phyloP scores from a whole-genome alignment of 2,113 vertebrate genomes.

The Pao palembangensis region DNA sequence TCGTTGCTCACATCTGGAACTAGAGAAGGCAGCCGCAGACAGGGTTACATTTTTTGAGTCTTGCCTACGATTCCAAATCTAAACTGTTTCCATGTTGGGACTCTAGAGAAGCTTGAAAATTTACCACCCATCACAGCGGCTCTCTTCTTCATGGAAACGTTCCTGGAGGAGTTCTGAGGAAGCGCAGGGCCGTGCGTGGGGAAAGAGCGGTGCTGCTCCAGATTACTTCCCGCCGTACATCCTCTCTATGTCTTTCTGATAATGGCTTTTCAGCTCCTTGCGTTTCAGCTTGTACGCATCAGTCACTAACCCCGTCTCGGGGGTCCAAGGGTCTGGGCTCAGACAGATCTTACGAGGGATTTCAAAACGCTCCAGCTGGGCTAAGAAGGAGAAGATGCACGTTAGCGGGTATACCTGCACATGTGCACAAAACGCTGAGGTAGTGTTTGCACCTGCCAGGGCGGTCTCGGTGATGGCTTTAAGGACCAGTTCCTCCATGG shows the following conservation, averaged over 20 bases:
- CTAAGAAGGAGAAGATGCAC: slow-evolving; percentile 59
- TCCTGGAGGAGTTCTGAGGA: slow-evolving; percentile 8
- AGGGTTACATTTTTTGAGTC: not conserved
- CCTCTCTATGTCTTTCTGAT: slow-evolving; percentile 86
- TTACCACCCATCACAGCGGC: slow-evolving; percentile 65
- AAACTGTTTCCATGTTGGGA: slow-evolving; percentile 1
- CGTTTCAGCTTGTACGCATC: slow-evolving; percentile 96
- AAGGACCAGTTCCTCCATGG: slow-evolving; percentile 88
- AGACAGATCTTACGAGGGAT: slow-evolving; percentile 89
- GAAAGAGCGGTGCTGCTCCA: not conserved
- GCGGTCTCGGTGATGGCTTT: slow-evolving; percentile 84
- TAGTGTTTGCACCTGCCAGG: slow-evolving; percentile 72
- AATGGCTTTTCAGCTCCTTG: slow-evolving; percentile 87
- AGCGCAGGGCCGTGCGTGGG: not conserved
- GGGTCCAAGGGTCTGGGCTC: slow-evolving; percentile 91
- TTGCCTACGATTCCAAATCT: slow-evolving; percentile 31
- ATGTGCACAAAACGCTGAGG: slow-evolving; percentile 2
- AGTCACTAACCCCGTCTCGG: slow-evolving; percentile 93
- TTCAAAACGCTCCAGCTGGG: slow-evolving; percentile 91
- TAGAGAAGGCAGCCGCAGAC: slow-evolving; percentile 14
- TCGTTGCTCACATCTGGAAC: slow-evolving; percentile 59
- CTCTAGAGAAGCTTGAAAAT: slow-evolving; percentile 60
- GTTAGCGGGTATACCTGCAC: not conserved
- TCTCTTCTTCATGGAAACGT: slow-evolving; percentile 53
- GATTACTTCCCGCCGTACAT: slow-evolving; percentile 85